Evolutionary conservation across 2,888 invertebrate genomes (phyloP).

Genomic region (Drosophila aldrichi): DNA sequence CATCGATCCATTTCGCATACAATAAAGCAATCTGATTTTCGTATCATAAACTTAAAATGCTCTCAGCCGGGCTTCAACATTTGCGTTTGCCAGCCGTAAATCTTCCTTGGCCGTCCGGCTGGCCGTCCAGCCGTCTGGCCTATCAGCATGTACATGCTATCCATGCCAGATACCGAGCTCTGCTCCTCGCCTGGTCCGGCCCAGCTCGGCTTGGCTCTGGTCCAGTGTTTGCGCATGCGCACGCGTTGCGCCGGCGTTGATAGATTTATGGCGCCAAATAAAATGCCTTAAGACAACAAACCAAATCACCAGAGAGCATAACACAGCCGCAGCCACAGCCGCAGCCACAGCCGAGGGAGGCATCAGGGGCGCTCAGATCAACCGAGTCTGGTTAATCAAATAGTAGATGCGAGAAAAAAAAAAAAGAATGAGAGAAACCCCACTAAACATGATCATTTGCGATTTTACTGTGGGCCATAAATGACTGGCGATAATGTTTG

Average conservation of each 20-base stretch:
- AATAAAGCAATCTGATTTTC: slow-evolving; percentile 80
- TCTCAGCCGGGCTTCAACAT: slow-evolving; percentile 56
- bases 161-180: slow-evolving; percentile 41
- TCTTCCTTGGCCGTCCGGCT: slow-evolving; percentile 60
- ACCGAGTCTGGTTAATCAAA: slow-evolving; percentile 65
- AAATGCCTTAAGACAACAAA: slow-evolving; percentile 80
- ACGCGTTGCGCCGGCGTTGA: slow-evolving; percentile 76
- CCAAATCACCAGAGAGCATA: slow-evolving; percentile 60
- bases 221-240: slow-evolving; percentile 74
- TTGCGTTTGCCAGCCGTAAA: slow-evolving; percentile 73
- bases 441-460: slow-evolving; percentile 75
- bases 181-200: slow-evolving; percentile 2
- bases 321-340: not conserved
- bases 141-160: slow-evolving; percentile 68
- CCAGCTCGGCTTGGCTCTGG: not conserved
- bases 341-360: not conserved
- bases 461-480: slow-evolving; percentile 50
- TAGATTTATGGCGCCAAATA: slow-evolving; percentile 85
- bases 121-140: slow-evolving; percentile 35
- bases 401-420: slow-evolving; percentile 65
- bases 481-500: slow-evolving; percentile 32
- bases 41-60: slow-evolving; percentile 77
- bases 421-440: not conserved
- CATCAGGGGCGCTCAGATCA: slow-evolving; percentile 18
- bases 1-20: slow-evolving; percentile 76